Evolutionary conservation across 2,113 vertebrate species (phyloP).

Genomic region (Ailuropoda melanoleuca): DNA sequence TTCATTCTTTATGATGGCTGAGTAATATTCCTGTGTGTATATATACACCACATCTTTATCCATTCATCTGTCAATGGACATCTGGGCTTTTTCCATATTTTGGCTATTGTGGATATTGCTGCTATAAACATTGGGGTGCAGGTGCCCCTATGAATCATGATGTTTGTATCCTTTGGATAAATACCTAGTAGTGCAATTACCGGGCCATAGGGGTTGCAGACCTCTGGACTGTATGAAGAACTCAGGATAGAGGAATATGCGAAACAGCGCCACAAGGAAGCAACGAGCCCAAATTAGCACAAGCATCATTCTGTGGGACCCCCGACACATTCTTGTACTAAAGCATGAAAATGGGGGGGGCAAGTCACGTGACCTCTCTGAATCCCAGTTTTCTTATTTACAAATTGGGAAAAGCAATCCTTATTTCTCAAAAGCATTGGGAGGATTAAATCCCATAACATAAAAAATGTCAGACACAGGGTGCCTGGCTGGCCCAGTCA

Average conservation of each 20-base stretch:
- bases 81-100: no score
- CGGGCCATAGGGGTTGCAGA: neutral
- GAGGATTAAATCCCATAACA: neutral
- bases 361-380: neutral
- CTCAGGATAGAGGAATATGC: accelerated
- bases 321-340: accelerated
- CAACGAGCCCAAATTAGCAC: neutral
- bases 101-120: no score
- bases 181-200: no score
- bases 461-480: neutral
- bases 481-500: neutral
- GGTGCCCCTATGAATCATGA: no score
- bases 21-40: no score
- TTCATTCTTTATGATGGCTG: no score
- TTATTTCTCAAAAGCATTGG: neutral
- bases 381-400: neutral
- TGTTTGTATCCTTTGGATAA: no score
- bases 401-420: neutral
- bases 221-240: neutral
- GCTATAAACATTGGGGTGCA: no score
- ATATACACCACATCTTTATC: no score
- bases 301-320: neutral
- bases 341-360: neutral
- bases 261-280: neutral
- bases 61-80: no score